Evolutionary conservation across 2,797 vertebrate species (phyloP), one percentile per base, ranked within the genome.

Genomic region (Lutjanus argentimaculatus): DNA sequence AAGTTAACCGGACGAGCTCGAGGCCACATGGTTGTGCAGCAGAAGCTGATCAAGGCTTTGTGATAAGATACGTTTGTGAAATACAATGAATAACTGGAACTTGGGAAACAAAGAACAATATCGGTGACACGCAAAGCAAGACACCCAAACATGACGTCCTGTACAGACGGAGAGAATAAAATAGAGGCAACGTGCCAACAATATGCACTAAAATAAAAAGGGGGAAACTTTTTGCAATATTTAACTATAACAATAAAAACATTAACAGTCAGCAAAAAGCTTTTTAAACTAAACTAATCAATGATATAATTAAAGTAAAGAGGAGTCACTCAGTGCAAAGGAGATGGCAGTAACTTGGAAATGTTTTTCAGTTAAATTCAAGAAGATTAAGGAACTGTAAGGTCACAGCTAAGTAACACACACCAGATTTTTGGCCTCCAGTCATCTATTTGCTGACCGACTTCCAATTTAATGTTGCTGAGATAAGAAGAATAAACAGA

Each of bases 31-130:
- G 9, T 12, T 21, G 55, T 15, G 1, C 8, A 36, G 7, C 9
- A 4, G 53, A 22, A 13, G 30, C 5, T 14, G 1, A 46, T 46
- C 7, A 42, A 11, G 15, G 53, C 25, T 25, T 25, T 25, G 25
- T 25, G 6, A 4, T 63, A 17, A 40, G 43, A 65, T 46, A 8
- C 3, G 25, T 25, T 25, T 25, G 25, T 25, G 25, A 36, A 58
- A 17, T 8, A 1, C 1, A n/a, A n/a, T 7, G 0, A 17, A 6
- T 48, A 36, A 16, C 8, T 45, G 46, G 43, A 3, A 36, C 6
- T 8, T 19, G 21, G 22, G 2, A n/a, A 36, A 65, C 9, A 48
- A 48, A 43, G 3, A 22, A 10, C 15, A 1, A 22, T 3, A 46
- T 1, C 14, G 8, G 30, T 12, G 46, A 61, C 5, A 15, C 17